Base-by-base conservation (phyloP, 2,797 vertebrate genomes). In the Trachops cirrhosus region DNA sequence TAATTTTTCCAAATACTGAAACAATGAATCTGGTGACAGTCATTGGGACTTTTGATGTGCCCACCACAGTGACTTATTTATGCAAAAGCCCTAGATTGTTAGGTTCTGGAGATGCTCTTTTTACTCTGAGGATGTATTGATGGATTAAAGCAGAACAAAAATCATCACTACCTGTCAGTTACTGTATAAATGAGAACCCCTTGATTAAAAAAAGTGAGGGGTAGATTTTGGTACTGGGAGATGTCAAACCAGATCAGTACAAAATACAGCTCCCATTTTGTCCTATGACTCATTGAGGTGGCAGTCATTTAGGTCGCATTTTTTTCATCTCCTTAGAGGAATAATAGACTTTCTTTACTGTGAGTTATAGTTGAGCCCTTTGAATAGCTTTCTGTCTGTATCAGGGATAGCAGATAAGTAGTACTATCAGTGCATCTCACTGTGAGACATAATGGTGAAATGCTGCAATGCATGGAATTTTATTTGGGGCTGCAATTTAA, bases 371-470 rank as follows among this genome's bases (percentile, higher is more conserved):
- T 89, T 97, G 94, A 98, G 34, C 37, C 57, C 52, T 96, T 94
- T 84, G 94, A 97, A 93, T 97, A 94, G 93, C 97, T 97, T 96
- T 21, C 91, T 97, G 9, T 89, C 79, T 86, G 80, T 91, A 91
- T 70, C 96, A 91, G 94, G 68, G 85, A 94, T 96, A 95, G 89
- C 91, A 97, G 90, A 95, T 97, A 97, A 97, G 75, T 88, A 98
- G 88, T 88, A 91, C 44, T 91, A 96, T 98, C 95, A 95, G 89
- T 75, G 57, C 90, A 87, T 96, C 29, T 96, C 64, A 41, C 93
- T 92, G 74, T 84, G 78, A 95, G 91, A 97, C 89, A 88, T 95
- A 95, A 97, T 95, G 94, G 91, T 90, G 92, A 98, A 97, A 91
- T 96, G 86, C 67, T 97, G 83, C 70, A 96, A 57, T 92, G 94